These are phyloP conservation scores for Philopedon plagiatum DNA, from an alignment of 2,888 invertebrate species.

Conservation along the genomic window DNA sequence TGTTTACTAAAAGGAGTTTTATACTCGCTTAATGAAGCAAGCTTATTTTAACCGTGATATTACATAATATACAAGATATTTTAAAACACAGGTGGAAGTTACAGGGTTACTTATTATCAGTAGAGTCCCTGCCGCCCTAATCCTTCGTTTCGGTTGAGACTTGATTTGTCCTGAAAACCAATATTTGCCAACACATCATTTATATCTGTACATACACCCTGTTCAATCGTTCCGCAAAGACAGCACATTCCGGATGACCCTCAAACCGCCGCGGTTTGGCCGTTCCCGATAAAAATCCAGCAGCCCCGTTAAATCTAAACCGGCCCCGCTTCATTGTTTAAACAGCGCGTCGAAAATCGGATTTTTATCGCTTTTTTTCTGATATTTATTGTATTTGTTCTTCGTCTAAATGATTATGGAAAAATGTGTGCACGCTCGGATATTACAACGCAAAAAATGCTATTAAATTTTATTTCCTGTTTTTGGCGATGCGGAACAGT, in stretches of 20 bases:
- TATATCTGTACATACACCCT: no score
- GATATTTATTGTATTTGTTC: slow-evolving; percentile 52
- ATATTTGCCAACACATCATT: no score
- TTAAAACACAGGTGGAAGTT: no score
- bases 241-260: slow-evolving; percentile 5
- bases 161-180: no score
- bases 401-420: slow-evolving; percentile 47
- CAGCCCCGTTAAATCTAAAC: slow-evolving; percentile 50
- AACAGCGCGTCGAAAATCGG: slow-evolving; percentile 48
- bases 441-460: slow-evolving; percentile 30
- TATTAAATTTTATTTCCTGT: slow-evolving; percentile 21
- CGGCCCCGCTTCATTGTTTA: slow-evolving; percentile 44
- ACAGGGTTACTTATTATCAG: no score
- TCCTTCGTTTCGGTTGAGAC: no score
- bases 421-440: slow-evolving; percentile 24
- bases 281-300: slow-evolving; percentile 47
- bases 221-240: slow-evolving; percentile 6
- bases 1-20: no score
- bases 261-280: slow-evolving; percentile 32
- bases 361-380: slow-evolving; percentile 51
- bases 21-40: no score
- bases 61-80: no score
- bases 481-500: no score
- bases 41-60: no score
- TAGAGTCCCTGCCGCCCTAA: no score